Conservation (phyloP, 23 tunicate species). For the Aplidium turbinatum region DNA sequence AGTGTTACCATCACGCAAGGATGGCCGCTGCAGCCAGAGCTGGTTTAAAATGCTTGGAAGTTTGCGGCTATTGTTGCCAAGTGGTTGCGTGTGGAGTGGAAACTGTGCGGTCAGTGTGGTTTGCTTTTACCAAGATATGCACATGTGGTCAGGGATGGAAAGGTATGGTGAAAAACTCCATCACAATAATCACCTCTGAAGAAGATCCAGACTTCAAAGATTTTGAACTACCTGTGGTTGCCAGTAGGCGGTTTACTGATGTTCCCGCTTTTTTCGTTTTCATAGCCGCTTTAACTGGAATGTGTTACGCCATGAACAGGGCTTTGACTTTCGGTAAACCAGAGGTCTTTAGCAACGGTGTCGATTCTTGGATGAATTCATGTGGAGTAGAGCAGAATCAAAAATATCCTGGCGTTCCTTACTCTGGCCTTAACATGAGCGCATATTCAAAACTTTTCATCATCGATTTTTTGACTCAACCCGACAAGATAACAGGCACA, state of each 20-base stretch:
- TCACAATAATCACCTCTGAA: slow-evolving; percentile 52
- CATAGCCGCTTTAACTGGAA: slow-evolving; percentile 48
- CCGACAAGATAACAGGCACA: slow-evolving; percentile 15
- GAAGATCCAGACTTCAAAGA: slow-evolving; percentile 89
- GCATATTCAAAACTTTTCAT: slow-evolving; percentile 37
- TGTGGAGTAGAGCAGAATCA: slow-evolving; percentile 54
- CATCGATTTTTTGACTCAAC: slow-evolving; percentile 47
- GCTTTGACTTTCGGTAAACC: slow-evolving; percentile 59
- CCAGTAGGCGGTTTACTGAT: slow-evolving; percentile 49
- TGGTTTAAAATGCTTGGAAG: slow-evolving; percentile 40
- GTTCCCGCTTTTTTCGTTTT: slow-evolving; percentile 57
- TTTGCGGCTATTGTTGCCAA: slow-evolving; percentile 68
- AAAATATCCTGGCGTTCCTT: background rate
- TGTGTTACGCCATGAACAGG: slow-evolving; percentile 68
- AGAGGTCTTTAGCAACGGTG: slow-evolving; percentile 61
- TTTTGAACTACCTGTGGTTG: slow-evolving; percentile 54
- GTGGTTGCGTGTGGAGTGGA: slow-evolving; percentile 61
- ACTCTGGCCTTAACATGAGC: slow-evolving; percentile 62
- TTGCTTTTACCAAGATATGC: slow-evolving; percentile 42
- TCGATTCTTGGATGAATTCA: slow-evolving; percentile 73
- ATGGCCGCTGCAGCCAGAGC: slow-evolving; percentile 65
- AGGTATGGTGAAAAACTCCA: slow-evolving; percentile 48
- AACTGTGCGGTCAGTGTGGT: slow-evolving; percentile 31
- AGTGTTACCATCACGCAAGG: too few relatives aligned
- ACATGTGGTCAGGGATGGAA: slow-evolving; percentile 93